Evolutionary conservation across 2,797 vertebrate species (phyloP).

Genomic region (Enteromius unitaeniatus): DNA sequence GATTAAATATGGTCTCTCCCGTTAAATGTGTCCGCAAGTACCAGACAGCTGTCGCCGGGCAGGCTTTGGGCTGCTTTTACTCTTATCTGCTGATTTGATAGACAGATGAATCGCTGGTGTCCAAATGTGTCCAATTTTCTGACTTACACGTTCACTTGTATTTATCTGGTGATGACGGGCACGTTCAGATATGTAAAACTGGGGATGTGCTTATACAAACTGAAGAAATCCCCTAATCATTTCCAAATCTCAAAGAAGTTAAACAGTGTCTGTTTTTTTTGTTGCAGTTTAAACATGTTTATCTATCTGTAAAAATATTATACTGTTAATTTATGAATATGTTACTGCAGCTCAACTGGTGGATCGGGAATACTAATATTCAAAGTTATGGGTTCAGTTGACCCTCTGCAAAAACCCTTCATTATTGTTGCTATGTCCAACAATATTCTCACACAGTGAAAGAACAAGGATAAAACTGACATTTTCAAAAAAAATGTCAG

Average conservation of each 20-base stretch:
- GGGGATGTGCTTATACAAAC: constrained; percentile 58
- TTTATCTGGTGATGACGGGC: constrained; percentile 18
- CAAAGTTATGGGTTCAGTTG: not conserved
- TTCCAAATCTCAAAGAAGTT: not conserved
- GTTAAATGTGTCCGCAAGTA: constrained; percentile 26
- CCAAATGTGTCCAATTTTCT: constrained; percentile 54
- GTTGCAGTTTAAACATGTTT: constrained; percentile 10
- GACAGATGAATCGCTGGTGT: constrained; percentile 48
- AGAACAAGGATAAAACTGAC: not conserved
- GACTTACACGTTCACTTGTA: constrained; percentile 53
- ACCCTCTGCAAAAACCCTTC: not conserved
- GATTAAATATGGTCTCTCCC: constrained; percentile 65
- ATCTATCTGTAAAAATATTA: not conserved
- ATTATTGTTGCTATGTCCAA: not conserved
- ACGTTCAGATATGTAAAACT: constrained; percentile 25
- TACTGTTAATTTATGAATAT: not conserved
- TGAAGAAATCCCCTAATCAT: not conserved
- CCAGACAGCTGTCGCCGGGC: constrained; percentile 65
- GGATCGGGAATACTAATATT: not conserved
- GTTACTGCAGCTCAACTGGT: not conserved
- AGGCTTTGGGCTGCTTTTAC: constrained; percentile 69
- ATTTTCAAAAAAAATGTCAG: not conserved
- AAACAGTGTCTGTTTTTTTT: not conserved
- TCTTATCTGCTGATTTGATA: constrained; percentile 60
- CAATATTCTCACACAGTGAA: not conserved